Conservation (phyloP, 2,888 invertebrate genomes). For the Polylopha cassiicola region DNA sequence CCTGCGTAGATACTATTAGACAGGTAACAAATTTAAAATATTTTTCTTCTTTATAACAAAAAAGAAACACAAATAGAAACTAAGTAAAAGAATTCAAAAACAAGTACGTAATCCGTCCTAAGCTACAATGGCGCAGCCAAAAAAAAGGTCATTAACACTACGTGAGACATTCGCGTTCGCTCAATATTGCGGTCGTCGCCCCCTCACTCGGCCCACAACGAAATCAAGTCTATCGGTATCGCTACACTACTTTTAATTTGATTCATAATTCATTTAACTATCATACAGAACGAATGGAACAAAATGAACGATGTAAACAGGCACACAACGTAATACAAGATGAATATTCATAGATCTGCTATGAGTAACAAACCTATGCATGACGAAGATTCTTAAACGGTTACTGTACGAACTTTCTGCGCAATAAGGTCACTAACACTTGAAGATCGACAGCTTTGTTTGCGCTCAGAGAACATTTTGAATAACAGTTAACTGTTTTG, state of each 20-base stretch:
- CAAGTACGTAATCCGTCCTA: constrained; percentile 21
- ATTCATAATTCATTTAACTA: constrained; percentile 14
- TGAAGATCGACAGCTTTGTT: constrained; percentile 39
- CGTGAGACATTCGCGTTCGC: constrained; percentile 74
- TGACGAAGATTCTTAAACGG: constrained; percentile 20
- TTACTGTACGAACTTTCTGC: constrained; percentile 35
- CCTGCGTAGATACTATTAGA: too few species aligned
- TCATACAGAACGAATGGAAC: constrained; percentile 9
- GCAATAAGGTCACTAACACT: constrained; percentile 43
- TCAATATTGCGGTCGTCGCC: constrained; percentile 74
- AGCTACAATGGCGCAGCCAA: constrained; percentile 61
- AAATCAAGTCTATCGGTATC: constrained; percentile 21
- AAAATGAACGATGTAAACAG: constrained; percentile 9
- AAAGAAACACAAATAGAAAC: neutral
- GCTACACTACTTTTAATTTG: constrained; percentile 20
- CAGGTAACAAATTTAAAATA: too few species aligned
- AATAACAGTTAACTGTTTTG: constrained; percentile 20
- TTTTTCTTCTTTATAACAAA: too few species aligned
- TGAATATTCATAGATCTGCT: constrained; percentile 18
- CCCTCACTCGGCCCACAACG: constrained; percentile 50
- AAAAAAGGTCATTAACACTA: constrained; percentile 75
- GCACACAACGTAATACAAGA: constrained; percentile 14
- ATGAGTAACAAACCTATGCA: constrained; percentile 13
- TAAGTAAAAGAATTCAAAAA: constrained; percentile 2
- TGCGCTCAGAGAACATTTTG: constrained; percentile 30